Evolutionary conservation across 2,113 vertebrate genomes (phyloP).

Genomic region (Silurus glanis): DNA sequence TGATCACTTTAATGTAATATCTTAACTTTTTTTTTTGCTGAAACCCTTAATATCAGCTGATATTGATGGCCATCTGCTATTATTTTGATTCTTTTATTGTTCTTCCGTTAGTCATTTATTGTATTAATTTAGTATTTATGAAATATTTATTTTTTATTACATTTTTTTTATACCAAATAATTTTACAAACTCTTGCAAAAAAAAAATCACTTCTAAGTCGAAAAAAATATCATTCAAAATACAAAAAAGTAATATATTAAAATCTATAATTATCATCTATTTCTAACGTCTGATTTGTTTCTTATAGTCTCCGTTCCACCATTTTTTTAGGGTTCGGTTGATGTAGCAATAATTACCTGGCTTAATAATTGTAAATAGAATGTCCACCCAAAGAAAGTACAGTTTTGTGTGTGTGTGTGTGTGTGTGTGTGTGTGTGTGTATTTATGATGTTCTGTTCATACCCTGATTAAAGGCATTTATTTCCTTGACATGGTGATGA

Average conservation of each 20-base stretch:
- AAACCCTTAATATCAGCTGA: background rate
- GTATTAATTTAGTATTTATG: no score
- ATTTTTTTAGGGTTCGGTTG: background rate
- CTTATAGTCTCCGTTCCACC: background rate
- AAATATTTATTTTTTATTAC: no score
- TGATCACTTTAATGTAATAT: background rate
- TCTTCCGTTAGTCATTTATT: background rate
- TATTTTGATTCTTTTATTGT: background rate
- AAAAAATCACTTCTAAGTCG: no score
- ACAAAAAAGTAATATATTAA: no score
- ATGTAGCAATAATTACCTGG: background rate
- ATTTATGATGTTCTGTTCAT: constrained; percentile 42
- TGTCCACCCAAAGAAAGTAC: background rate
- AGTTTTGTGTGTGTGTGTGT: constrained; percentile 26
- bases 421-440: constrained; percentile 4
- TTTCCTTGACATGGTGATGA: constrained; percentile 70
- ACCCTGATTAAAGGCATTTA: constrained; percentile 50
- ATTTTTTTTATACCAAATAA: no score
- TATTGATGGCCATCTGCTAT: background rate
- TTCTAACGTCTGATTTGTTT: background rate
- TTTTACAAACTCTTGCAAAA: no score
- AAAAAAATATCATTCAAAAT: no score
- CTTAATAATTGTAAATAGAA: background rate
- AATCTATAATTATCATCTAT: no score
- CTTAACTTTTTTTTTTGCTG: background rate